Conservation (phyloP, 37 sponge, comb jelly and placozoan species). For the Cladorhizidae sp. region DNA sequence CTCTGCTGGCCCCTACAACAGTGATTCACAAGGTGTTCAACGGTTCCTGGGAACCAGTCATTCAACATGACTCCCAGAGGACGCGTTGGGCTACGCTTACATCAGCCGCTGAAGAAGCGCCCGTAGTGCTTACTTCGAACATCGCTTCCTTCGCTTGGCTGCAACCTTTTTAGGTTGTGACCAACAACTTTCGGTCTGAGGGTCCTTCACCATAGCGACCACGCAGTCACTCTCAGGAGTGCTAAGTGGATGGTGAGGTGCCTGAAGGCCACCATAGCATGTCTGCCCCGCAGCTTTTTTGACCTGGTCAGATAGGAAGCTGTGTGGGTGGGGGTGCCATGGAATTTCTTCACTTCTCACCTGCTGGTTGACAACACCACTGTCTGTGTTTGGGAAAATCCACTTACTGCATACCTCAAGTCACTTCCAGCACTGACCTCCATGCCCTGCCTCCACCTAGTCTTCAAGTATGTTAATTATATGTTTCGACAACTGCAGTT, state of each 20-base stretch:
- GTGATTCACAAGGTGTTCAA: constrained; percentile 11
- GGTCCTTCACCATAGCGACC: constrained; percentile 57
- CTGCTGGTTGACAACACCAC: no score
- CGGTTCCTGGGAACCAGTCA: background rate
- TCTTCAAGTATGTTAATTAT: no score
- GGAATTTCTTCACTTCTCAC: background rate
- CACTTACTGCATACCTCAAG: no score
- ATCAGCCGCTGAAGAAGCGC: background rate
- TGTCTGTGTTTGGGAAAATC: no score
- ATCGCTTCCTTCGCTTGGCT: constrained; percentile 29
- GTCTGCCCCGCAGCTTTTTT: background rate
- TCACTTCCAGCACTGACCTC: no score
- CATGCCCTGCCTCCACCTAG: no score
- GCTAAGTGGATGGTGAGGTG: constrained; percentile 55
- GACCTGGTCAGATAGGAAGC: background rate
- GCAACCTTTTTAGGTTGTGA: constrained; percentile 5
- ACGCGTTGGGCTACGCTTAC: constrained; percentile 21
- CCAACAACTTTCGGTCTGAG: constrained; percentile 16
- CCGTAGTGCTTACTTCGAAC: constrained; percentile 15
- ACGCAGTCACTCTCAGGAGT: constrained; percentile 65
- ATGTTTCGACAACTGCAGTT: no score
- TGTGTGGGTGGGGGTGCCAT: constrained; percentile 10
- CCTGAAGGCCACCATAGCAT: constrained; percentile 46
- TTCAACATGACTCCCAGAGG: background rate
- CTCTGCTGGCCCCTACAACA: constrained; percentile 18